Percentiles rank a stretch among this genome's conserved stretches.
These are phyloP conservation scores for Pseudopipra pipra DNA, from an alignment of 2,113 vertebrate species.

Conservation along the genomic window DNA sequence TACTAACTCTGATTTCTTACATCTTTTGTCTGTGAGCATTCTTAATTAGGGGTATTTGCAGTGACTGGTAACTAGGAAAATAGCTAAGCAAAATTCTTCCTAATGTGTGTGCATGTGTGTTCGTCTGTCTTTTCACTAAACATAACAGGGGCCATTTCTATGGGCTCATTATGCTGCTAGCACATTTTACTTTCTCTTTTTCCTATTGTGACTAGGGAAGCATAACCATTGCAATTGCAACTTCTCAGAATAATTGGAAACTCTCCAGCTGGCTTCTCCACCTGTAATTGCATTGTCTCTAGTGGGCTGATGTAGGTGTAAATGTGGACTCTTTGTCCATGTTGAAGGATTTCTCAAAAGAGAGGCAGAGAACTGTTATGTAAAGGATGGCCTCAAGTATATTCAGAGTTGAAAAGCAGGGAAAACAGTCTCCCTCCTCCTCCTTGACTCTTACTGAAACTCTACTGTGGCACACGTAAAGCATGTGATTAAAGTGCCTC, in stretches of 20 bases:
- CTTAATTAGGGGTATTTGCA: not conserved
- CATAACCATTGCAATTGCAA: not conserved
- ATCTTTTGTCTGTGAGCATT: slow-evolving; percentile 5
- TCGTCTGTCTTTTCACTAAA: not conserved
- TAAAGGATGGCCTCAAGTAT: not conserved
- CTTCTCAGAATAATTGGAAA: slow-evolving; percentile 31
- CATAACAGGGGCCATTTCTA: not conserved
- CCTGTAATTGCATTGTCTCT: not conserved
- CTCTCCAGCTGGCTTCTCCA: not conserved
- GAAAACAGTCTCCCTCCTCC: not conserved
- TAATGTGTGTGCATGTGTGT: not conserved
- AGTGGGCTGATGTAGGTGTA: not conserved
- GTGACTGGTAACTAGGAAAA: not conserved
- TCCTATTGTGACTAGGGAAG: not conserved
- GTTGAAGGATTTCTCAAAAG: slow-evolving; percentile 11
- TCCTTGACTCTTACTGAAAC: not conserved
- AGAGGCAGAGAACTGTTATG: not conserved
- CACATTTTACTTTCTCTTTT: slow-evolving; percentile 11
- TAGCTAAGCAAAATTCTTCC: not conserved
- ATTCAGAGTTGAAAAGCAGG: not conserved
- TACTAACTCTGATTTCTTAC: not conserved
- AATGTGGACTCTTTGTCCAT: not conserved
- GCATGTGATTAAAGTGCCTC: not conserved
- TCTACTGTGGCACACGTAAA: not conserved
- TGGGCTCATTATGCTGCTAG: slow-evolving; percentile 5